These are phyloP conservation scores for Pelodytes ibericus DNA, from an alignment of 2,797 vertebrate genomes.

Conservation along the genomic window DNA sequence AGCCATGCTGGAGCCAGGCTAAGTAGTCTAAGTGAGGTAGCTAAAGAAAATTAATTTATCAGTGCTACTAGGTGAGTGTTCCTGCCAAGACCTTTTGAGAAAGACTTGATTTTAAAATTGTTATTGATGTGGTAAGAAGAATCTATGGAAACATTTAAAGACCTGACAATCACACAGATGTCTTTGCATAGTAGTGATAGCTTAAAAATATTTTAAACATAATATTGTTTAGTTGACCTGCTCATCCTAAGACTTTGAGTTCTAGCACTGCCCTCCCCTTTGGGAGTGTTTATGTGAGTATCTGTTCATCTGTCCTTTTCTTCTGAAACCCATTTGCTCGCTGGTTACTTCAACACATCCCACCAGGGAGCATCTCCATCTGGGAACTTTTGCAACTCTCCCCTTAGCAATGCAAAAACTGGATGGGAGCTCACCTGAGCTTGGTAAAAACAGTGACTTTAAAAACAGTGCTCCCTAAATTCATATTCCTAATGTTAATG, in stretches of 20 bases:
- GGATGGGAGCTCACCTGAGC: no score
- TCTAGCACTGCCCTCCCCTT: neutral
- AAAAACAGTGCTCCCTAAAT: no score
- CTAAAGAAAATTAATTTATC: constrained; percentile 74
- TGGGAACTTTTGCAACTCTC: no score
- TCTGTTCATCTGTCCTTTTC: no score
- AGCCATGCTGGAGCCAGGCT: constrained; percentile 74
- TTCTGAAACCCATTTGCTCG: no score
- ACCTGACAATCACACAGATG: constrained; percentile 21
- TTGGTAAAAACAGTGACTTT: no score
- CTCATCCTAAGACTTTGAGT: neutral
- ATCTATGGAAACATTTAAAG: constrained; percentile 60
- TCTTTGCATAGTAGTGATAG: constrained; percentile 20
- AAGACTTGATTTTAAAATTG: constrained; percentile 56
- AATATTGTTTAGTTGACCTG: constrained; percentile 15
- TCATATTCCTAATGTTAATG: no score
- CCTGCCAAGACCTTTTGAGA: constrained; percentile 63
- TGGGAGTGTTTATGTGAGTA: no score
- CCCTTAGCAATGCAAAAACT: no score
- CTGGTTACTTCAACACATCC: no score
- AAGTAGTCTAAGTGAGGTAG: constrained; percentile 68
- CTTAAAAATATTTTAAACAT: constrained; percentile 19
- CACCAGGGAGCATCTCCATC: no score
- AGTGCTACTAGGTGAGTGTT: constrained; percentile 64
- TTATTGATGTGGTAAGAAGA: constrained; percentile 58